Base-by-base conservation (phyloP, 2,797 vertebrate species). In the Limnodromus scolopaceus region DNA sequence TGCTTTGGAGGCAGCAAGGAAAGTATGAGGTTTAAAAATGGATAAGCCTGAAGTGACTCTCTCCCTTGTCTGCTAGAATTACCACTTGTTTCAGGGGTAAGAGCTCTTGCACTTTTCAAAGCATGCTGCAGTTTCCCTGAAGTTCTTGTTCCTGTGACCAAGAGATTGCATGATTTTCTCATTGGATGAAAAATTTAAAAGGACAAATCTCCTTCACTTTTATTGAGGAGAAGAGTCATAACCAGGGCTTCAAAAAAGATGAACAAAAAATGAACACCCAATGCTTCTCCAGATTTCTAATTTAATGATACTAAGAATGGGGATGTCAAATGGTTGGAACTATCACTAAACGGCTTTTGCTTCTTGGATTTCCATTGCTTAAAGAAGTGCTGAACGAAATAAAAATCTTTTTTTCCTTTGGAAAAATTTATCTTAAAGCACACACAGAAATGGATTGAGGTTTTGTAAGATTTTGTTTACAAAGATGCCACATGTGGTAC, bases 391-490 rank as follows among this genome's bases (percentile, higher is more conserved):
- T 76, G 41, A 75, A 74, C 86, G 30, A 84, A 93, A 68, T 25
- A 36, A 84, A 92, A 92, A n/a, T 34, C 3, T 28, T 61, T 63
- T 85, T 66, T 10, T 58, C 6, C 14, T 70, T 84, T 74, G 53
- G 68, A 87, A 87, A 92, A 72, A n/a, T 9, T 4, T 46, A 54
- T 45, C 23, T 65, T 80, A 63, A 60, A 91, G 43, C 46, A 30
- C 58, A 41, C 36, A 46, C 15, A 77, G 48, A 76, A 91, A 51
- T 17, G 22, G 64, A 38, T 91, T 91, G 76, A 54, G 18, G 17
- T 82, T 95, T 93, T 69, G 55, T 81, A 68, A 96, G 80, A 80
- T 86, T 86, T 65, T 77, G 25, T 92, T 90, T 90, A 64, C 25
- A 58, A 64, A 91, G 39, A 45, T 84, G 43, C 58, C 22, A n/a